Percentiles rank a stretch among this genome's conserved stretches.
Conservation (phyloP, 2,888 invertebrate species). For the Andrena hattorfiana region DNA sequence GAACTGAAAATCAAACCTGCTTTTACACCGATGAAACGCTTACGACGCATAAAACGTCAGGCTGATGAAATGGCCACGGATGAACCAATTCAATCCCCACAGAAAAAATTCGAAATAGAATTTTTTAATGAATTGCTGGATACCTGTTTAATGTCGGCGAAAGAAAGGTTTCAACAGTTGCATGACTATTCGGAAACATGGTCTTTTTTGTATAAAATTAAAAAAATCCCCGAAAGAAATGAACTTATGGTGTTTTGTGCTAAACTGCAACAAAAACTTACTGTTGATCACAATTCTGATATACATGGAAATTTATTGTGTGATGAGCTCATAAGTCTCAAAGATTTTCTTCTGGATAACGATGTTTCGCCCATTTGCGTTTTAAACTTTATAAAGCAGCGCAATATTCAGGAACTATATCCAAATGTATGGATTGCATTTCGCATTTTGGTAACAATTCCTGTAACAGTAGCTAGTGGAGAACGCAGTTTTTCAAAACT, state of each 20-base stretch:
- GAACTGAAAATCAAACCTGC: not conserved
- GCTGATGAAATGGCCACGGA: not conserved
- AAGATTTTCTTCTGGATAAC: not conserved
- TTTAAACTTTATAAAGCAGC: not conserved
- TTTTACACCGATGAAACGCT: not conserved
- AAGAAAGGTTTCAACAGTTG: not conserved
- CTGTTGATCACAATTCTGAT: not conserved
- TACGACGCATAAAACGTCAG: not conserved
- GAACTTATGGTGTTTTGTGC: not conserved
- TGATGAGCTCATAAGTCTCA: not conserved
- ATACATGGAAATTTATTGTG: not conserved
- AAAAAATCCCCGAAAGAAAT: not conserved
- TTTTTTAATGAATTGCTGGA: not conserved
- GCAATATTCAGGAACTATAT: not conserved
- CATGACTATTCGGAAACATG: not conserved
- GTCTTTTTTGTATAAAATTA: not conserved
- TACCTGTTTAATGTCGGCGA: not conserved
- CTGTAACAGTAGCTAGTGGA: not conserved
- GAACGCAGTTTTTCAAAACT: slow-evolving; percentile 2
- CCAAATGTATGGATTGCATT: not conserved
- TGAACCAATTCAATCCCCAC: not conserved
- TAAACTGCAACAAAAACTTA: not conserved
- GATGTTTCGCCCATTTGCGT: not conserved
- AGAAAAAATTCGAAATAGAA: not conserved
- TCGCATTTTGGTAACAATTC: not conserved